These are phyloP conservation scores for Melanostoma mellinum DNA, from an alignment of 2,888 invertebrate species.

Conservation along the genomic window DNA sequence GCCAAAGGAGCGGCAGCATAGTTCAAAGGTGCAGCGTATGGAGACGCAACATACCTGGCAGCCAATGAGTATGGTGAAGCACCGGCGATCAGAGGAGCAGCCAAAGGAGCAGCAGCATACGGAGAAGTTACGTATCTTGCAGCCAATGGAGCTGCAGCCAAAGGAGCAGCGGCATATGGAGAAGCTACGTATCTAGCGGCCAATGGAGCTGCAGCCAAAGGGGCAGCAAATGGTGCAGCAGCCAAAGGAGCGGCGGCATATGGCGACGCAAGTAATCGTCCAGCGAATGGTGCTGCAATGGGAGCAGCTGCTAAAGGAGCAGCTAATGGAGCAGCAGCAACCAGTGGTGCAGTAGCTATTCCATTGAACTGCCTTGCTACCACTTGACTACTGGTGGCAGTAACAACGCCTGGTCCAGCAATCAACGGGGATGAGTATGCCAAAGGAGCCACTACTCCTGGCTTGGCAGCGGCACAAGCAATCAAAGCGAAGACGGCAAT, in stretches of 20 bases:
- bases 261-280: conserved; percentile 73
- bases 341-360: conserved; percentile 82
- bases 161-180: conserved; percentile 75
- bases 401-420: conserved; percentile 66
- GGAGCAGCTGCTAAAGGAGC: conserved; percentile 79
- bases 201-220: conserved; percentile 83
- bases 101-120: conserved; percentile 22
- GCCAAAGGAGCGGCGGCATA: conserved; percentile 52
- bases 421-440: conserved; percentile 67
- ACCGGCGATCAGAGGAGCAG: conserved; percentile 45
- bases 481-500: conserved; percentile 53
- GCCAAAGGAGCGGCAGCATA: conserved; percentile 53
- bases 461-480: conserved; percentile 60
- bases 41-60: conserved; percentile 19
- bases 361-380: conserved; percentile 70
- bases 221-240: conserved; percentile 81
- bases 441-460: conserved; percentile 72
- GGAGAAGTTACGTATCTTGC: conserved; percentile 44
- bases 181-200: conserved; percentile 83
- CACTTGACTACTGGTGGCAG: conserved; percentile 66
- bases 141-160: conserved; percentile 43
- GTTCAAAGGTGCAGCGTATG: conserved; percentile 37
- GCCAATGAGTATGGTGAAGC: conserved; percentile 48
- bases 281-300: conserved; percentile 82
- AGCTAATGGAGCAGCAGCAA: conserved; percentile 83